Conservation (phyloP, 2,888 invertebrate species). For the Drosophila meridiana region DNA sequence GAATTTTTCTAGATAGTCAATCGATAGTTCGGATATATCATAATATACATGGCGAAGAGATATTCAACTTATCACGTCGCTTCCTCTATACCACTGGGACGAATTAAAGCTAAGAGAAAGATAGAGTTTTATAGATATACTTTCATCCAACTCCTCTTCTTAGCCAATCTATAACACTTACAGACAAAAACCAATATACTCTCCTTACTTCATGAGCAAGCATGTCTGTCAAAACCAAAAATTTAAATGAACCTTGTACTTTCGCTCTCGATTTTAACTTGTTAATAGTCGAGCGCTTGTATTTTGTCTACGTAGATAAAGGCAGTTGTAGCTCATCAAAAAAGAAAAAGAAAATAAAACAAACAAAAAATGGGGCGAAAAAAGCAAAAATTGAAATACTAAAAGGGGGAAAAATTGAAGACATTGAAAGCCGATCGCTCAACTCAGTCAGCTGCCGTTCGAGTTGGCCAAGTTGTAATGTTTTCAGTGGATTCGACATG, state of each 20-base stretch:
- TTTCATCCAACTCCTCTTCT: too few relatives aligned
- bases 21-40: not conserved
- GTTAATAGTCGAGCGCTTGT: constrained; percentile 8
- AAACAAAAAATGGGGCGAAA: not conserved
- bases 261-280: not conserved
- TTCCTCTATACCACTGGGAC: too few relatives aligned
- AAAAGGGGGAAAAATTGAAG: constrained; percentile 18
- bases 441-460: constrained; percentile 14
- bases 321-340: constrained; percentile 14
- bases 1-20: not conserved
- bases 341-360: not conserved
- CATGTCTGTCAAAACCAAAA: constrained; percentile 8
- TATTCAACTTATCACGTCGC: too few relatives aligned
- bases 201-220: not conserved
- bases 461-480: constrained; percentile 18
- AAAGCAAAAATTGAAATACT: constrained; percentile 1
- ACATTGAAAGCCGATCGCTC: constrained; percentile 41
- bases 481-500: constrained; percentile 14
- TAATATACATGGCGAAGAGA: too few relatives aligned
- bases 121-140: too few relatives aligned
- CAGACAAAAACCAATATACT: not conserved
- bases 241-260: constrained; percentile 15
- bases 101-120: too few relatives aligned
- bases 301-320: constrained; percentile 31
- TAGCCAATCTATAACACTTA: not conserved